A percentile compares a stretch with the other conserved stretches of the same genome.
These are phyloP conservation scores for Vulpes ferrilata DNA, from an alignment of 2,113 vertebrate species.

Conservation along the genomic window DNA sequence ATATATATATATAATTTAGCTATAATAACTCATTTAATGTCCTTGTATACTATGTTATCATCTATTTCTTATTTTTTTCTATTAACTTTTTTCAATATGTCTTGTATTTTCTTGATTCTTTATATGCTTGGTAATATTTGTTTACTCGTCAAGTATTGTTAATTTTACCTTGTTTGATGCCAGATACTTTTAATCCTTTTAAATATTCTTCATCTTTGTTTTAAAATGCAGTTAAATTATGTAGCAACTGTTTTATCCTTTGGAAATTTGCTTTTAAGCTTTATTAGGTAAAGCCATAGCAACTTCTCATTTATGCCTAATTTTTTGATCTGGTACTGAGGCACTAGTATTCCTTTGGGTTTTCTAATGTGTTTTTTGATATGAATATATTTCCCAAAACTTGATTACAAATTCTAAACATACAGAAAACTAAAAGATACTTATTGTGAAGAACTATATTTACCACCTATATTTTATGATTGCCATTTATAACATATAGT, in stretches of 20 bases:
- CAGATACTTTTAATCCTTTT: background rate
- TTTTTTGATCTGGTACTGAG: background rate
- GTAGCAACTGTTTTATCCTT: background rate
- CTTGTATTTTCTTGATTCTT: background rate
- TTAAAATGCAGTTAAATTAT: background rate
- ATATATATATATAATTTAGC: background rate
- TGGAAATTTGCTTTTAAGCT: background rate
- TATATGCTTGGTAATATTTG: background rate
- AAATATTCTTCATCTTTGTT: background rate
- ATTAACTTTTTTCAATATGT: background rate
- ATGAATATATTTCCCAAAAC: background rate
- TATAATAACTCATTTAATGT: background rate
- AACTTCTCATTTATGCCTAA: background rate
- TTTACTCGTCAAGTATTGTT: background rate
- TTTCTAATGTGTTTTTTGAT: background rate
- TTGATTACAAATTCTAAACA: background rate
- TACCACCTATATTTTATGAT: background rate
- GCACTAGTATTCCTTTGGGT: background rate
- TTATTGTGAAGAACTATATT: background rate
- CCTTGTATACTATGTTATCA: background rate
- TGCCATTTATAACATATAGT: background rate
- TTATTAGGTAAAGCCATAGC: background rate
- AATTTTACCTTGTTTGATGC: background rate
- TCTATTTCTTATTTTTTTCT: background rate
- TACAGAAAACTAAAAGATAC: background rate